These are phyloP conservation scores for Neosalanx taihuensis DNA, from an alignment of 2,797 vertebrate species.

Conservation along the genomic window DNA sequence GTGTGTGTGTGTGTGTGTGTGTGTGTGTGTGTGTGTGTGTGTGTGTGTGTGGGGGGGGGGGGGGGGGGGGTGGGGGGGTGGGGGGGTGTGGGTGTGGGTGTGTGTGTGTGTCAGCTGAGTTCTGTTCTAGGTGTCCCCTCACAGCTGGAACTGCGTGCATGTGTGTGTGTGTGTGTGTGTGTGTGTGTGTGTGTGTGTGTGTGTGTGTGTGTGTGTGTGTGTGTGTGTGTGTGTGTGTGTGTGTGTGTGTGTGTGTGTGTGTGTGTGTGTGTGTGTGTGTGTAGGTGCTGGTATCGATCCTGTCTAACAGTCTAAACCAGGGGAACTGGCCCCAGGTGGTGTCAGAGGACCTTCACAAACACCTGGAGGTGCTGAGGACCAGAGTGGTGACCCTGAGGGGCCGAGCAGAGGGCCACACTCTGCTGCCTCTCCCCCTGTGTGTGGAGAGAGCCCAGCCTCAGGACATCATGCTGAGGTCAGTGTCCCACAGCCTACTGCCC, in stretches of 20 bases:
- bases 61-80: too few species aligned
- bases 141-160: too few species aligned
- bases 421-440: constrained; percentile 64
- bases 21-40: constrained; percentile 2
- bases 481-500: too few species aligned
- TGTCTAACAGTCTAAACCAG: constrained; percentile 72
- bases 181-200: constrained; percentile 1
- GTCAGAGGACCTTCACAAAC: constrained; percentile 65
- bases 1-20: constrained; percentile 6
- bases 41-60: background rate
- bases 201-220: constrained; percentile 15
- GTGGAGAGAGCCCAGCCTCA: constrained; percentile 59
- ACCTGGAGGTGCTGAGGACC: constrained; percentile 68
- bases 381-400: constrained; percentile 65
- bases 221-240: background rate
- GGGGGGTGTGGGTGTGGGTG: constrained; percentile 6
- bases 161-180: background rate
- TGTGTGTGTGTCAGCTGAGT: background rate
- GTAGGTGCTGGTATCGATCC: constrained; percentile 68
- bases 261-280: constrained; percentile 16
- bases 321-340: constrained; percentile 68
- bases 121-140: too few species aligned
- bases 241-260: constrained; percentile 3
- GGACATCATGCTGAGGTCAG: constrained; percentile 56
- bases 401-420: constrained; percentile 63